Base-by-base conservation (phyloP, 2,113 vertebrate species). In the Cyphomyrus plagiostoma region DNA sequence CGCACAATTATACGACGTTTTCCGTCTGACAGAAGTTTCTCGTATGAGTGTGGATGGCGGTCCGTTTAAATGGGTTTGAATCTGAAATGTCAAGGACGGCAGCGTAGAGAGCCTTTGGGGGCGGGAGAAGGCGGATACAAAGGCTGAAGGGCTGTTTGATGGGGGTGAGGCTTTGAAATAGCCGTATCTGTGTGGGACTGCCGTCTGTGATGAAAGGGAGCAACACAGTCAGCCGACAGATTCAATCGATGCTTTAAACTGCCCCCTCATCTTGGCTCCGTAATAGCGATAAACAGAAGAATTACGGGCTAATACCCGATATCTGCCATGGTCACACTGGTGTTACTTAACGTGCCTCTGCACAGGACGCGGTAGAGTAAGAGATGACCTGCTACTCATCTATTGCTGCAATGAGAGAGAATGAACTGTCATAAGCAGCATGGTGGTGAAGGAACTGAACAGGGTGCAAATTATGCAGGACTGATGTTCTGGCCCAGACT, bases 81-180 rank as follows among this genome's bases (percentile, higher is more conserved):
- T 87, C 50, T 88, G 58, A 94, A 96, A 95, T 94, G 93, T 94
- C 93, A 92, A 91, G 92, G 90, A 90, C 89, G 89, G 88, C 91
- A 92, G 89, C 48, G n/a, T 50, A 2, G 46, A 10, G 46, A 46
- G 42, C 6, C 35, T 87, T 1, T 86, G 90, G 89, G 82, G 39
- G 88, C 30, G 56, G 1, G 56, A 62, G 21, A n/a, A 23, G 17
- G 87, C 82, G 19, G 46, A 90, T 92, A 94, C 94, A 95, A 94
- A 95, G 94, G 80, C 21, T 52, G 89, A 85, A 46, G 89, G 70
- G 66, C 87, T 88, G 88, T 95, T 95, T 94, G 93, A 94, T 90
- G 91, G 84, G 62, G 87, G 87, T 90, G 84, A 42, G 80, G 13
- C 95, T 95, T 95, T 95, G 94, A 95, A 94, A 92, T 35, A 87